Evolutionary conservation across 2,113 vertebrate genomes (phyloP).

Genomic region (Zosterops hypoxanthus): DNA sequence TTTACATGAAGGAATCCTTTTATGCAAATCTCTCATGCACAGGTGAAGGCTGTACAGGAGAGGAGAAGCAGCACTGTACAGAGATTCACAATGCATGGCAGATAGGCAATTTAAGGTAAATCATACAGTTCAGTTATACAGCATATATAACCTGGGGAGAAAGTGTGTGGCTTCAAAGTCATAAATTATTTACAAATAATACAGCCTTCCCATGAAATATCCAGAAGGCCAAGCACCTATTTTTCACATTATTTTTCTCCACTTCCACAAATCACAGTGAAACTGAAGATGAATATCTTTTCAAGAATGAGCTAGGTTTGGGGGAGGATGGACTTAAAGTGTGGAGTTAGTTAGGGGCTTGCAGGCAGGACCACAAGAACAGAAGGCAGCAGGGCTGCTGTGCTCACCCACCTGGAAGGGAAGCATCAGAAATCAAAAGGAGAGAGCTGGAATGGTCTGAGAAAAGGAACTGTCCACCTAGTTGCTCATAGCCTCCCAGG

Average conservation of each 20-base stretch:
- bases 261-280: neutral
- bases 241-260: neutral
- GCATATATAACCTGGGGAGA: slow-evolving; percentile 13
- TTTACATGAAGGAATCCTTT: slow-evolving; percentile 50
- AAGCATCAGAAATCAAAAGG: neutral
- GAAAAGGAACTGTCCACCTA: neutral
- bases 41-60: neutral
- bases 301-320: neutral
- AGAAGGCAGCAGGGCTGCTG: neutral
- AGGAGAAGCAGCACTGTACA: neutral
- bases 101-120: slow-evolving; percentile 53
- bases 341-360: neutral
- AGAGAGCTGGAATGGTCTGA: neutral
- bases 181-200: slow-evolving; percentile 61
- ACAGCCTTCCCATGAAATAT: slow-evolving; percentile 42
- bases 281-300: neutral
- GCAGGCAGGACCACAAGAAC: neutral
- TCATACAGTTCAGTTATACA: slow-evolving; percentile 5
- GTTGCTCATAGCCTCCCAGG: neutral
- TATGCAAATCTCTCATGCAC: slow-evolving; percentile 8
- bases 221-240: neutral
- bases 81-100: neutral
- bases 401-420: neutral
- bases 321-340: neutral
- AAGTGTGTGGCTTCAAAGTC: neutral